Evolutionary conservation across 2,113 vertebrate species (phyloP).

Genomic region (Sorex fumeus): DNA sequence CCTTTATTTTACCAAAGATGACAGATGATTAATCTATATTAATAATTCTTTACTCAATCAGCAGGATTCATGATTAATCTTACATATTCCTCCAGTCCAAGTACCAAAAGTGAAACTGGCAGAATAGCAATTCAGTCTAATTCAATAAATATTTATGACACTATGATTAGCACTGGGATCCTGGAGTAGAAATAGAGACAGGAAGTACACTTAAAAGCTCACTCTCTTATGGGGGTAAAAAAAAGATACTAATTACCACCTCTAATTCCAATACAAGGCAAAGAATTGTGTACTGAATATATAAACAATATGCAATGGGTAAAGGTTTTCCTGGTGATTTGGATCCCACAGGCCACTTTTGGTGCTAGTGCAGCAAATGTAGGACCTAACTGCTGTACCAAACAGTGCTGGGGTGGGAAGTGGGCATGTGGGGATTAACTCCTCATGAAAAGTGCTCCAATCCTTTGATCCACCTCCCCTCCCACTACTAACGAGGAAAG

Average conservation of each 20-base stretch:
- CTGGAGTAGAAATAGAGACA: background rate
- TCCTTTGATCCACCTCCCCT: too few relatives aligned
- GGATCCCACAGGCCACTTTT: too few relatives aligned
- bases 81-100: slow-evolving; percentile 26
- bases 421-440: too few relatives aligned
- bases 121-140: background rate
- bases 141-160: slow-evolving; percentile 6
- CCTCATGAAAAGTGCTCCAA: too few relatives aligned
- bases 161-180: background rate
- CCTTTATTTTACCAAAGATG: slow-evolving; percentile 40
- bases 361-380: too few relatives aligned
- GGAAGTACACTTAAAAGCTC: background rate
- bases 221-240: background rate
- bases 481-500: background rate
- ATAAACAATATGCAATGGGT: background rate
- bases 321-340: background rate
- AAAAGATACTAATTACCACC: background rate
- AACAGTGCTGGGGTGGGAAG: too few relatives aligned
- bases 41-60: slow-evolving; percentile 7
- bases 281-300: background rate
- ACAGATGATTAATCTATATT: background rate
- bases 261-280: background rate
- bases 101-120: background rate
- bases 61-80: slow-evolving; percentile 1
- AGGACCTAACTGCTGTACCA: too few relatives aligned